A percentile compares a stretch with the other conserved stretches of the same genome.
phyloP scores from a whole-genome alignment of 2,888 invertebrate genomes.

The Hydropsyche betteni region DNA sequence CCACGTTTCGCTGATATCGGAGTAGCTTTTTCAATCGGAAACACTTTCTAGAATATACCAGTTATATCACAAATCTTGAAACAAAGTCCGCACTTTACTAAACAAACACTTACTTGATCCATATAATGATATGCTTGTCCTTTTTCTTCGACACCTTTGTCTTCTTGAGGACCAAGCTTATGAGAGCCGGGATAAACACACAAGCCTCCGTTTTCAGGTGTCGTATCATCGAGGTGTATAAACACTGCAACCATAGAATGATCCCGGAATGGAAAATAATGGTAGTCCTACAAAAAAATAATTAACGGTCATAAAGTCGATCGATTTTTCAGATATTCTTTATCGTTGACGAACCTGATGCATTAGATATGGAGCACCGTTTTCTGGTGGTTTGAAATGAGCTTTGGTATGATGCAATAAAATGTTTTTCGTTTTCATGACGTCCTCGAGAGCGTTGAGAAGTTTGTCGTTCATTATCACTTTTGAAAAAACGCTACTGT shows the following conservation, averaged over 20 bases:
- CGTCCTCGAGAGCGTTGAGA: conserved; percentile 65
- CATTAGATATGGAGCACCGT: conserved; percentile 69
- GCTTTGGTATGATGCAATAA: conserved; percentile 71
- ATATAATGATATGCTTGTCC: conserved; percentile 62
- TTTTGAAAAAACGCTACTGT: conserved; percentile 64
- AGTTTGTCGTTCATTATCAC: conserved; percentile 62
- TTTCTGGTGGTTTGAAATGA: conserved; percentile 68
- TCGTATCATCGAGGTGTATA: conserved; percentile 65
- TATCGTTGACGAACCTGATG: conserved; percentile 60
- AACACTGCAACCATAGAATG: conserved; percentile 69
- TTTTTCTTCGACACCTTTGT: conserved; percentile 60
- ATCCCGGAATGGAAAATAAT: conserved; percentile 68
- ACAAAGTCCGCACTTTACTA: not conserved
- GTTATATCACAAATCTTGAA: too few species aligned
- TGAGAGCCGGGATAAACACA: conserved; percentile 70
- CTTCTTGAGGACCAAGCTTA: conserved; percentile 66
- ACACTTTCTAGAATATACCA: conserved; percentile 58
- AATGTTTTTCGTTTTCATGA: conserved; percentile 66
- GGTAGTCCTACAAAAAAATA: conserved; percentile 63
- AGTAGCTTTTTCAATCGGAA: conserved; percentile 62
- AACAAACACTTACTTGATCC: conserved; percentile 58
- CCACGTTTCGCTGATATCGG: conserved; percentile 66
- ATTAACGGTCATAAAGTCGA: conserved; percentile 3
- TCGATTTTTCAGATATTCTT: not conserved
- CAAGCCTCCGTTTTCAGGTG: conserved; percentile 68